Evolutionary conservation across 2,113 vertebrate genomes (phyloP), one percentile per base, ranked within the genome.

Genomic region (Cyrtonyx montezumae): DNA sequence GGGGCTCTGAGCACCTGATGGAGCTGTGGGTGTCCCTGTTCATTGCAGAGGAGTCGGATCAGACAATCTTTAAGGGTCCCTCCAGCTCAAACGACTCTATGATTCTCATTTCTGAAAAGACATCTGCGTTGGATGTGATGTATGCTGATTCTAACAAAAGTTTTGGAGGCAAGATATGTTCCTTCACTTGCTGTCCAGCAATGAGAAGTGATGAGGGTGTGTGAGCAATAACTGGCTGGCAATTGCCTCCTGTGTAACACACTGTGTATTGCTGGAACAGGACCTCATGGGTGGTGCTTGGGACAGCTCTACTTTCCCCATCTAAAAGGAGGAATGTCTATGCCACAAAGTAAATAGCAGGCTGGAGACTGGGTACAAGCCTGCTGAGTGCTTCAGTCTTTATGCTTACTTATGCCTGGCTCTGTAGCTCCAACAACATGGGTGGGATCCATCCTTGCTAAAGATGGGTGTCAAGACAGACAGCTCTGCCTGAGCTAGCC

Each of bases 311-410:
- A 3, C 73, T 86, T 13, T 45, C 77, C 51, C 53, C 0, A 8
- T 73, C 77, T 68, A 4, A 7, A 23, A 74, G 43, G 28, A 91
- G 82, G 90, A 95, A 94, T 95, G 89, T 93, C 89, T 92, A 1
- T 76, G 51, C 83, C 88, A 10, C 93, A 88, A n/a, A 55, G 58
- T 22, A 75, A 56, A 79, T 32, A 63, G 20, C 75, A 30, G 68
- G n/a, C 79, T 56, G 65, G 59, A 84, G 65, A 2, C 1, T 45
- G 10, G 51, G 46, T 53, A 30, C 7, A 9, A 13, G 7, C 75
- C 25, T 87, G 51, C 70, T 0, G 37, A 85, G 34, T 26, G 36
- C 66, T 67, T 34, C 53, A 25, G 15, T 6, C 58, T 61, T 5
- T 36, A 7, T 4, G 15, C 8, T 74, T 71, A 58, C 34, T 37